Conservation (phyloP, 1,140 invertebrate species). For the Drosophila parvula region DNA sequence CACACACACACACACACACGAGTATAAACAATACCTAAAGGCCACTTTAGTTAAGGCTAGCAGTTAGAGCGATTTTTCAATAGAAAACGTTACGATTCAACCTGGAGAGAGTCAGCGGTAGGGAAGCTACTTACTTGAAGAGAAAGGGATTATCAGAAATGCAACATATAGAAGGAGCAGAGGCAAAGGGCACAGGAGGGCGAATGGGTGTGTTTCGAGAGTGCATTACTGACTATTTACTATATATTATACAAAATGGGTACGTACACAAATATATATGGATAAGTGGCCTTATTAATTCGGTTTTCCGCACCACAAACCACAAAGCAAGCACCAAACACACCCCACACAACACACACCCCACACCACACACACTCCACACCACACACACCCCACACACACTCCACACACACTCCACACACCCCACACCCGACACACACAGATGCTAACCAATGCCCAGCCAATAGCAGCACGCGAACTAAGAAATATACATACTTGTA, state of each 20-base stretch:
- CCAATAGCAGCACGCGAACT: slow-evolving; percentile 30
- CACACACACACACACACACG: background rate
- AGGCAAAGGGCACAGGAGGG: slow-evolving; percentile 5
- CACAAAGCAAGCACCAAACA: background rate
- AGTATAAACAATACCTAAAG: slow-evolving; percentile 39
- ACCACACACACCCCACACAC: slow-evolving; percentile 23
- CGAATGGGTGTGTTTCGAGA: slow-evolving; percentile 40
- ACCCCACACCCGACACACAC: slow-evolving; percentile 22
- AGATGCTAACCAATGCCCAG: slow-evolving; percentile 28
- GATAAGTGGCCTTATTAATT: slow-evolving; percentile 82
- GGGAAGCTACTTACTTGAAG: slow-evolving; percentile 1
- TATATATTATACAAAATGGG: slow-evolving; percentile 43
- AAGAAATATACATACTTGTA: slow-evolving; percentile 22
- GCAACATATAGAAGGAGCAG: slow-evolving; percentile 8
- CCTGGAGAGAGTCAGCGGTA: slow-evolving; percentile 12
- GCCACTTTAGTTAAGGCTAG: slow-evolving; percentile 71
- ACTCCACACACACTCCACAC: background rate
- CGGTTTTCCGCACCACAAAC: slow-evolving; percentile 68
- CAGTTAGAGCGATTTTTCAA: slow-evolving; percentile 41
- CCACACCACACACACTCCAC: slow-evolving; percentile 1
- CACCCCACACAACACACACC: slow-evolving; percentile 52
- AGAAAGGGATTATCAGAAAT: slow-evolving; percentile 37
- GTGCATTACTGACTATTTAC: slow-evolving; percentile 61
- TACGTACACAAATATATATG: slow-evolving; percentile 47
- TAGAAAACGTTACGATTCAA: slow-evolving; percentile 6